These are phyloP conservation scores for Spheniscus mendiculus DNA, from an alignment of 2,113 vertebrate genomes.

Conservation along the genomic window DNA sequence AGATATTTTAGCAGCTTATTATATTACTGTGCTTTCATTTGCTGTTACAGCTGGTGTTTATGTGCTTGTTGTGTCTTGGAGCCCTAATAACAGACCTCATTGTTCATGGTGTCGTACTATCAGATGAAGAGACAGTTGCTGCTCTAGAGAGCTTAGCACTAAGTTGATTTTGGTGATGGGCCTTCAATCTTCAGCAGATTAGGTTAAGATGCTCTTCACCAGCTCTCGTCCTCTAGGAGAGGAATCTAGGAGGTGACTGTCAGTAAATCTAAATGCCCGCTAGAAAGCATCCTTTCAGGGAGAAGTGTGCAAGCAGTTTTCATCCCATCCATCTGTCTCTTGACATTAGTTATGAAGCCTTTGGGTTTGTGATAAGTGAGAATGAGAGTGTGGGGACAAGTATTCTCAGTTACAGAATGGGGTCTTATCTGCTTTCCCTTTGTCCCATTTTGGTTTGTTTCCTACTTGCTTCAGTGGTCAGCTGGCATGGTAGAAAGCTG, in stretches of 20 bases:
- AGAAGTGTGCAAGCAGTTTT: background rate
- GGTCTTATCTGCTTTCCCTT: background rate
- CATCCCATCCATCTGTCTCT: background rate
- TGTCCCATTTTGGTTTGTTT: background rate
- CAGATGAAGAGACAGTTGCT: background rate
- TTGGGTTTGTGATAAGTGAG: background rate
- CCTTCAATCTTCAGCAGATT: background rate
- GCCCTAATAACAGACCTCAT: background rate
- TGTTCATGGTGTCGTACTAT: background rate
- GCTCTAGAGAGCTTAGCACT: background rate
- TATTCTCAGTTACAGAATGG: background rate
- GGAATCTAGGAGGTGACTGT: background rate
- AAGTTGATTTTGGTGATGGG: background rate
- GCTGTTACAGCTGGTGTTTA: background rate
- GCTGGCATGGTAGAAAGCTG: background rate
- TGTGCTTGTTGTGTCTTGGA: background rate
- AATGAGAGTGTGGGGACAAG: background rate
- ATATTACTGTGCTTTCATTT: background rate
- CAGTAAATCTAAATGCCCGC: background rate
- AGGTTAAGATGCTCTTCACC: background rate
- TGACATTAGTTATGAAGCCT: background rate
- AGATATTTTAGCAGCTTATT: background rate
- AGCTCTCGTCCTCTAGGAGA: background rate
- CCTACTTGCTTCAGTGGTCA: background rate
- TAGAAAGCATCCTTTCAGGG: background rate